Percentiles rank a stretch among this genome's conserved stretches.
phyloP scores from a whole-genome alignment of 2,888 invertebrate species.

The Cephus pygmeus region DNA sequence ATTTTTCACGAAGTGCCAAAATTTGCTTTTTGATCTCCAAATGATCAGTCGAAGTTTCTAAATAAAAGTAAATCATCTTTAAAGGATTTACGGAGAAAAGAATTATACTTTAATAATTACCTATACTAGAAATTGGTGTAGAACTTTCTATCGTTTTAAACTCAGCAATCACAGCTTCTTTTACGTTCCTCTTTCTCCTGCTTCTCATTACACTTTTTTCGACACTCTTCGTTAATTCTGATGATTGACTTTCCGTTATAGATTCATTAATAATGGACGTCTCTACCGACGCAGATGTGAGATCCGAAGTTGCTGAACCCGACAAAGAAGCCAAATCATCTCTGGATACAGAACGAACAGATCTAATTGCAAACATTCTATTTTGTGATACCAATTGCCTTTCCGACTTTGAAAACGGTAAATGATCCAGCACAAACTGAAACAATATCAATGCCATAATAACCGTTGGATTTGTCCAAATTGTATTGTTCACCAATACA shows the following conservation, averaged over 20 bases:
- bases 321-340: conserved; percentile 34
- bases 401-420: conserved; percentile 69
- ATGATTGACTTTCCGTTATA: conserved; percentile 21
- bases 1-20: conserved; percentile 69
- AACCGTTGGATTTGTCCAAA: background rate
- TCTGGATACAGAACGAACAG: conserved; percentile 34
- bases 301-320: conserved; percentile 37
- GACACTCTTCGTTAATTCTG: conserved; percentile 29
- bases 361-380: conserved; percentile 42
- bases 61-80: conserved; percentile 15
- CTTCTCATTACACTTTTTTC: conserved; percentile 33
- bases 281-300: conserved; percentile 18
- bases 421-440: conserved; percentile 70
- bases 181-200: conserved; percentile 56
- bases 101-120: conserved; percentile 4
- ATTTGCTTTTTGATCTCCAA: conserved; percentile 72
- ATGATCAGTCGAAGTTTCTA: conserved; percentile 65
- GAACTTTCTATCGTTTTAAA: conserved; percentile 42
- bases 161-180: conserved; percentile 65
- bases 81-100: background rate
- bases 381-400: conserved; percentile 62
- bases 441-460: conserved; percentile 10
- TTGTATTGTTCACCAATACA: background rate
- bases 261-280: conserved; percentile 24
- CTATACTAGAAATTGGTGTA: conserved; percentile 31